These are phyloP conservation scores for Lagocephalus sceleratus DNA, from an alignment of 2,797 vertebrate species.

Conservation along the genomic window DNA sequence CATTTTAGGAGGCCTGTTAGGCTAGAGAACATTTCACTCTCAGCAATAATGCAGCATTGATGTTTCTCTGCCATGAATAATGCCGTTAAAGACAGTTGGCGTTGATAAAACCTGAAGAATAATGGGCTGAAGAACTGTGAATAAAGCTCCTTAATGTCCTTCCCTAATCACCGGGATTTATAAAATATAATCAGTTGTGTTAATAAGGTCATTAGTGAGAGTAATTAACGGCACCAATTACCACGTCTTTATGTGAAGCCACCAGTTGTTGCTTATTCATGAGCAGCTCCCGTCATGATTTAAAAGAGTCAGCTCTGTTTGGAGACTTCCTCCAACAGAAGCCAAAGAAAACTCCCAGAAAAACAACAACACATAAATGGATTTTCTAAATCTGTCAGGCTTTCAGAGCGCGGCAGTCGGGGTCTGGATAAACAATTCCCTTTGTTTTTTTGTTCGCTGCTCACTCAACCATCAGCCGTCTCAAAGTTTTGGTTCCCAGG, in stretches of 20 bases:
- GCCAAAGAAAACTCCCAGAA: not conserved
- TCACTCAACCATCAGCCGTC: conserved; percentile 18
- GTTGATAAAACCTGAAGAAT: conserved; percentile 7
- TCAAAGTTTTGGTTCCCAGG: conserved; percentile 7
- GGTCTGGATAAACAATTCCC: conserved; percentile 6
- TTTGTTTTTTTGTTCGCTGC: conserved; percentile 21
- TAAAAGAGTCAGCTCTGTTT: conserved; percentile 14
- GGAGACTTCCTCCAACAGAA: conserved; percentile 2
- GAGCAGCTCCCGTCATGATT: conserved; percentile 7
- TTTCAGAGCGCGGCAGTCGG: conserved; percentile 19
- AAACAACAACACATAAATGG: not conserved
- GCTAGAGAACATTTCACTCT: too few relatives aligned
- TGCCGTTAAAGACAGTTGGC: not conserved
- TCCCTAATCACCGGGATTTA: conserved; percentile 30
- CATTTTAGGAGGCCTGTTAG: too few relatives aligned
- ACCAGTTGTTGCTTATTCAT: conserved; percentile 8
- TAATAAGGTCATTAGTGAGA: conserved; percentile 34
- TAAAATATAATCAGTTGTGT: conserved; percentile 20
- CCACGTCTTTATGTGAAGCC: conserved; percentile 12
- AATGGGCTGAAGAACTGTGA: conserved; percentile 1
- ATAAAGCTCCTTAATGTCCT: conserved; percentile 32
- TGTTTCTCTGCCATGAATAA: not conserved
- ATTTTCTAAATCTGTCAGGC: conserved; percentile 3
- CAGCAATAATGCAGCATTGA: not conserved
- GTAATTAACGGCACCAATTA: conserved; percentile 28